Percentiles rank a stretch among this genome's conserved stretches.
Conservation (phyloP, 2,888 invertebrate species). For the Spialia ferax region DNA sequence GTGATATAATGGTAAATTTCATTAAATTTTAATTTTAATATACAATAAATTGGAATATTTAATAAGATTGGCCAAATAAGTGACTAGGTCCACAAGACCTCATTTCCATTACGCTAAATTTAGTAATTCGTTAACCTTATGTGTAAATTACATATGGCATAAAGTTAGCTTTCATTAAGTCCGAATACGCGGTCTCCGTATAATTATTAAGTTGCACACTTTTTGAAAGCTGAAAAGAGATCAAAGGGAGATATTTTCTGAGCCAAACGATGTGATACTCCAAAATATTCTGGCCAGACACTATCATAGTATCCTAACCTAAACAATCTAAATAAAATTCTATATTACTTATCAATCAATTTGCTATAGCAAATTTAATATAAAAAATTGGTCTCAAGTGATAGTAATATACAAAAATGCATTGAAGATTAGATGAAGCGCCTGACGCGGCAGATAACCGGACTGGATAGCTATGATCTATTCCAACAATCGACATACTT, state of each 20-base stretch:
- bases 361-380: conserved; percentile 83
- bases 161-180: conserved; percentile 87
- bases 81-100: conserved; percentile 85
- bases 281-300: conserved; percentile 86
- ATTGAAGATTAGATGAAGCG: conserved; percentile 77
- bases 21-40: conserved; percentile 83
- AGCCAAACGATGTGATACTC: conserved; percentile 87
- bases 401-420: conserved; percentile 79
- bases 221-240: conserved; percentile 86
- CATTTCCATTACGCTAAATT: conserved; percentile 84
- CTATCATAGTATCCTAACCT: conserved; percentile 86
- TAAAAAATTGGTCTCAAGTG: conserved; percentile 84
- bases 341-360: conserved; percentile 81
- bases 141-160: conserved; percentile 86
- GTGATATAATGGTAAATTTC: conserved; percentile 79
- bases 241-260: conserved; percentile 86
- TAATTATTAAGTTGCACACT: conserved; percentile 84
- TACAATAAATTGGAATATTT: conserved; percentile 86
- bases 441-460: conserved; percentile 60
- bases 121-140: conserved; percentile 87
- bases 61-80: conserved; percentile 85
- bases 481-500: conserved; percentile 82
- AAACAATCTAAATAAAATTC: conserved; percentile 85
- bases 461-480: conserved; percentile 85
- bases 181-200: conserved; percentile 76